Evolutionary conservation across 1,140 invertebrate genomes (phyloP).

Genomic region (Bombus pascuorum): DNA sequence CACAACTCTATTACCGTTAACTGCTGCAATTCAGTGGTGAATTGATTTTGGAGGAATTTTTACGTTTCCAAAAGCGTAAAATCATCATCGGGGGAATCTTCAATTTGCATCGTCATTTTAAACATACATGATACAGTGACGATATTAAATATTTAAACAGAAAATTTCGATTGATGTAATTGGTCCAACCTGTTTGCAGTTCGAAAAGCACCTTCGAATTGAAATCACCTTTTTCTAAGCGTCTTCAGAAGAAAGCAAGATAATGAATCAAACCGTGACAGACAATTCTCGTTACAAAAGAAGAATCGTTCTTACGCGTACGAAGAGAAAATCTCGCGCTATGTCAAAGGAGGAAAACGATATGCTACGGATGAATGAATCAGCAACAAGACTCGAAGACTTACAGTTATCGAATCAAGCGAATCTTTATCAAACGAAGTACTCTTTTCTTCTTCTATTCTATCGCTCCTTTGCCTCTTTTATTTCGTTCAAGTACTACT

Average conservation of each 20-base stretch:
- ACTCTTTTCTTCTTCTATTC: not conserved
- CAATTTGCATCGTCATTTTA: no score
- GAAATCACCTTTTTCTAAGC: not conserved
- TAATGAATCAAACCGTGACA: conserved; percentile 44
- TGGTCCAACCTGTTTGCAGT: not conserved
- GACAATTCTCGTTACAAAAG: not conserved
- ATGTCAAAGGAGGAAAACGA: conserved; percentile 35
- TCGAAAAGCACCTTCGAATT: not conserved
- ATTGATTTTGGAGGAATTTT: no score
- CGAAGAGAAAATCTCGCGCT: not conserved
- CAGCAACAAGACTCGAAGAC: conserved; percentile 45
- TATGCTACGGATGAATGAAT: conserved; percentile 38
- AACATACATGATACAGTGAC: no score
- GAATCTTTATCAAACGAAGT: conserved; percentile 20
- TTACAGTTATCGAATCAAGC: conserved; percentile 36
- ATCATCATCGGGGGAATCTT: no score
- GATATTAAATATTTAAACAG: no score
- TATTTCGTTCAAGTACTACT: conserved; percentile 29
- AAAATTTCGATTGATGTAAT: no score
- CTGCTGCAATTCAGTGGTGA: no score
- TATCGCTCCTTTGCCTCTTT: not conserved
- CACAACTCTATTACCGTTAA: no score
- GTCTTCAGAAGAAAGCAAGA: not conserved
- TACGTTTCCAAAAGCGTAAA: no score
- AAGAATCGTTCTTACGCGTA: not conserved